Base-by-base conservation (phyloP, 2,113 vertebrate species). In the Psilopsiagon aurifrons region DNA sequence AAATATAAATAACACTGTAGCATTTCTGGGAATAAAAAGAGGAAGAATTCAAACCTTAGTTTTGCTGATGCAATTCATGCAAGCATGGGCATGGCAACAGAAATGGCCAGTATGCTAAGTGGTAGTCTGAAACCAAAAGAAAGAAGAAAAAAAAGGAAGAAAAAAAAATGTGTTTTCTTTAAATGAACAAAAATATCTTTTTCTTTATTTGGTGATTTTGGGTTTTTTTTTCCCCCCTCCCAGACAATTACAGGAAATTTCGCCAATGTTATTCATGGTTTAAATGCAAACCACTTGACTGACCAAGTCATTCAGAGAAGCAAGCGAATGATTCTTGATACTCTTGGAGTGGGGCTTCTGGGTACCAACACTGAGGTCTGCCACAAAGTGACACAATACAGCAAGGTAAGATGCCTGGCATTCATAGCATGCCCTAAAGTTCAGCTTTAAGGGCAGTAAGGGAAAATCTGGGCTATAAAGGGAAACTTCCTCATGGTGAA, bases 291-390 rank as follows among this genome's bases (percentile, higher is more conserved):
- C 64, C 98, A 99, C 82, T 97, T 99, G 96, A 99, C 99, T 11
- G 98, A 99, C 63, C 84, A 43, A 14, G 98, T 98, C 54, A 97
- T 99, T 88, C 97, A 95, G 79, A 98, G 98, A 93, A 99, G 99
- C 97, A 99, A 99, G 92, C 95, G 98, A 94, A 99, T 99, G 99
- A 99, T 99, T 97, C 98, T 99, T 92, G 99, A 99, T 92, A 98
- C 98, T 3, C 98, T 99, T 57, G 99, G 99, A 5, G 99, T 99
- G 15, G 99, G 99, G 3, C 96, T 99, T 59, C 97, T 99, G 75
- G 99, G 99, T 73, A 98, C 98, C 90, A 97, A 88, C 62, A 99
- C 98, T 0, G 97, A 98, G 24, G 98, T 99, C 96, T 99, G 98
- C 94, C 98, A 98, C 71, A 99, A 98, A 96, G 98, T 96, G 80